Conservation (phyloP, 2,797 vertebrate genomes). For the Sphenopsis melanotis region DNA sequence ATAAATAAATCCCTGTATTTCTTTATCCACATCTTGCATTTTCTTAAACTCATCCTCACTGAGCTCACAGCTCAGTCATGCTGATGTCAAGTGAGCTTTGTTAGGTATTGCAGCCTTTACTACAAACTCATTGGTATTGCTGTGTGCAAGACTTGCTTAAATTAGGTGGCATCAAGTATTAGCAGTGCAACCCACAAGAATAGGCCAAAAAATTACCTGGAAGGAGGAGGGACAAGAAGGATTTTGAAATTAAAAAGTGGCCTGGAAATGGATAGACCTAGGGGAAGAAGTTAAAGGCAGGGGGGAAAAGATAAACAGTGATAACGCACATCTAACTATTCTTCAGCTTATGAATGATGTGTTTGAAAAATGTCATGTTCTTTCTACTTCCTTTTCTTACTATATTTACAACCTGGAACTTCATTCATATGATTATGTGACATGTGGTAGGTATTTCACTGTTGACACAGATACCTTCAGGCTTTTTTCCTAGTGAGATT, state of each 20-base stretch:
- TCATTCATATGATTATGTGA: background rate
- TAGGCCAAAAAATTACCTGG: background rate
- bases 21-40: background rate
- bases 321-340: background rate
- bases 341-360: background rate
- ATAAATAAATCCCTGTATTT: background rate
- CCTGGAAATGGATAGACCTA: background rate
- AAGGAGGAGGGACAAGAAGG: background rate
- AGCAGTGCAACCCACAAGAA: background rate
- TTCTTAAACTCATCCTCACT: background rate
- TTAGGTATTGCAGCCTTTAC: background rate
- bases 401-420: background rate
- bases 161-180: background rate
- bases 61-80: background rate
- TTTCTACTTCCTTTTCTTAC: background rate
- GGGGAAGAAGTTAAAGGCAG: background rate
- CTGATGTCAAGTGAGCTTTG: background rate
- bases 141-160: background rate
- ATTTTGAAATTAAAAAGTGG: background rate
- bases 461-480: background rate
- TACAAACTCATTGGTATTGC: background rate
- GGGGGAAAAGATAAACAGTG: background rate
- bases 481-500: background rate
- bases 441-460: background rate
- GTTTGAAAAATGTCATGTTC: background rate